Evolutionary conservation across 2,113 vertebrate genomes (phyloP).

Genomic region (Cryptomyrus ogoouensis): DNA sequence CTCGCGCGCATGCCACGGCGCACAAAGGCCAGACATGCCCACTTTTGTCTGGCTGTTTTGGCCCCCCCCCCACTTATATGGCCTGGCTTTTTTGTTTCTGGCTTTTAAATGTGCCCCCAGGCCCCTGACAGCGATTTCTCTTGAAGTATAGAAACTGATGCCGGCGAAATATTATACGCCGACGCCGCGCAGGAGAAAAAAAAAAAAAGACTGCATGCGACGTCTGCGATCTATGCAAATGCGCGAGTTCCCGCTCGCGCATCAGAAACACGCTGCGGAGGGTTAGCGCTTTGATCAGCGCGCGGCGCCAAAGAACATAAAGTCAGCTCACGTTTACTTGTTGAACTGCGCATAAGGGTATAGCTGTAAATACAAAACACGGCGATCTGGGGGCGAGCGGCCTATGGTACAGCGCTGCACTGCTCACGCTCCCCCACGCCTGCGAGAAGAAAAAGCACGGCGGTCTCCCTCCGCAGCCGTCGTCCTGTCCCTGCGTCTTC

Average conservation of each 20-base stretch:
- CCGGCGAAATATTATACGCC: neutral
- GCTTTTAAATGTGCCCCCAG: neutral
- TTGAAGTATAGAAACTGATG: conserved; percentile 14
- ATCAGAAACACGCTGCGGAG: neutral
- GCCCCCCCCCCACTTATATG: neutral
- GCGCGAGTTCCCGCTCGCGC: neutral
- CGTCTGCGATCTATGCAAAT: neutral
- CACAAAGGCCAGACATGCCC: conserved; percentile 18
- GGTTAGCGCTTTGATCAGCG: conserved; percentile 11
- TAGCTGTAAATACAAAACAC: conserved; percentile 6
- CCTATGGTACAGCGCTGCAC: too few species aligned
- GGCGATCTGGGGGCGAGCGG: neutral
- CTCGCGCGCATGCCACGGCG: conserved; percentile 23
- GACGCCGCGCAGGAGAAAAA: neutral
- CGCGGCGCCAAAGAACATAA: neutral
- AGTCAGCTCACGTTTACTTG: conserved; percentile 5
- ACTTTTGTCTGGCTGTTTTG: conserved; percentile 23
- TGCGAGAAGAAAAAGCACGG: neutral
- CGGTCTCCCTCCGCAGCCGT: neutral
- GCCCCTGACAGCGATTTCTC: neutral
- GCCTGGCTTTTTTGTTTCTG: conserved; percentile 9
- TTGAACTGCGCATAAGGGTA: conserved; percentile 2
- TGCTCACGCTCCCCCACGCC: neutral
- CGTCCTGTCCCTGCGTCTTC: neutral
- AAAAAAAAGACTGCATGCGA: neutral